Percentiles rank a stretch among this genome's conserved stretches.
Conservation (phyloP, 2,888 invertebrate species). For the Dryocosmus kuriphilus region DNA sequence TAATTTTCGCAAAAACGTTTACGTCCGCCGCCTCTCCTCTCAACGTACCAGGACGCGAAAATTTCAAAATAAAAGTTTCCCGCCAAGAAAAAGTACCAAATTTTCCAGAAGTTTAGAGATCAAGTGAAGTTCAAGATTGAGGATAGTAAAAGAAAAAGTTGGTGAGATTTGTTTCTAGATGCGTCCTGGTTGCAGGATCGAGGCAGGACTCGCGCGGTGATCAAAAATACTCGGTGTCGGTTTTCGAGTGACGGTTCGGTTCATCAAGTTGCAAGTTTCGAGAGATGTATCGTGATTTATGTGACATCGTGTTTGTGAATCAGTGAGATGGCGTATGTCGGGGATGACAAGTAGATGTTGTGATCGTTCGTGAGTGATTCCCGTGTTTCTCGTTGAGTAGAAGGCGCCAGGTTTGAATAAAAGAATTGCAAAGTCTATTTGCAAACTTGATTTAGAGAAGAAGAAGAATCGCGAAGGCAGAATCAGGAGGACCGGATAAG, state of each 20-base stretch:
- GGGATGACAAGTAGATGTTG: conserved; percentile 70
- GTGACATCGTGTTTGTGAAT: conserved; percentile 50
- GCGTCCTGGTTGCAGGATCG: conserved; percentile 18
- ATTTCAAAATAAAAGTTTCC: conserved; percentile 22
- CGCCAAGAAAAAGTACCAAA: conserved; percentile 15
- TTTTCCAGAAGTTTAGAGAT: neutral
- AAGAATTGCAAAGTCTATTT: neutral
- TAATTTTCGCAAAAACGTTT: conserved; percentile 49
- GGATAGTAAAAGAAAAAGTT: neutral
- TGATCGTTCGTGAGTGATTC: conserved; percentile 40
- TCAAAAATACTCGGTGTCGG: neutral
- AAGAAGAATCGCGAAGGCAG: neutral
- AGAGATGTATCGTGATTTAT: conserved; percentile 40
- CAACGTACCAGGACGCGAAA: conserved; percentile 9
- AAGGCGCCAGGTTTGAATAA: neutral
- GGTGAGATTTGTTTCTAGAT: neutral
- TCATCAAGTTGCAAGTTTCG: neutral
- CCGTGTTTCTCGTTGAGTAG: conserved; percentile 4
- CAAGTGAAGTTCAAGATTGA: neutral
- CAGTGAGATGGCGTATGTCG: conserved; percentile 38
- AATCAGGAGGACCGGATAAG: conserved; percentile 14
- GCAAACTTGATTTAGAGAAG: neutral
- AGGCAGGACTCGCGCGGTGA: conserved; percentile 28
- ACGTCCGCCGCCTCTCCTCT: conserved; percentile 40
- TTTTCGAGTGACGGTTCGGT: conserved; percentile 14